These are phyloP conservation scores for Myzus persicae DNA, from an alignment of 1,140 invertebrate genomes.

Conservation along the genomic window DNA sequence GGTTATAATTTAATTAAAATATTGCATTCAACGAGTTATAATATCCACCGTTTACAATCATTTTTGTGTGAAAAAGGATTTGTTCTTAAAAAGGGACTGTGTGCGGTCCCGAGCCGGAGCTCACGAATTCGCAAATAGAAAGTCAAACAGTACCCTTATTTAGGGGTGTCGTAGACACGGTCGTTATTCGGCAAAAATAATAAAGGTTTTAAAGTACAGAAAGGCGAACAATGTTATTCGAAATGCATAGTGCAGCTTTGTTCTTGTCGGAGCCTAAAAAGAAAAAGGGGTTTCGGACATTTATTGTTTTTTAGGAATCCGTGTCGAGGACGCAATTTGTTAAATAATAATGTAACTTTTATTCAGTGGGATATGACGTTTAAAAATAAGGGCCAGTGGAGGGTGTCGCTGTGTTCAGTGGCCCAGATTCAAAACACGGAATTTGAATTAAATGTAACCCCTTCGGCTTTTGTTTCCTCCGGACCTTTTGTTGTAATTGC, in stretches of 20 bases:
- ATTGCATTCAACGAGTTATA: slow-evolving; percentile 20
- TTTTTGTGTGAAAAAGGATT: slow-evolving; percentile 1
- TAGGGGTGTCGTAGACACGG: slow-evolving; percentile 28
- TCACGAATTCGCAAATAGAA: not conserved
- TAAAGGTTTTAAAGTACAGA: slow-evolving; percentile 44
- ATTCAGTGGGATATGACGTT: slow-evolving; percentile 43
- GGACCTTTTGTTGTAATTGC: slow-evolving; percentile 39
- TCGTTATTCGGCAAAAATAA: slow-evolving; percentile 34
- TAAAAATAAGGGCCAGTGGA: slow-evolving; percentile 19
- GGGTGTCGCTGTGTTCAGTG: slow-evolving; percentile 47
- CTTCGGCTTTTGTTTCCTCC: slow-evolving; percentile 24
- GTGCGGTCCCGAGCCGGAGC: not conserved
- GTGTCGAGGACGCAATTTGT: slow-evolving; percentile 46
- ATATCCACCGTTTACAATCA: slow-evolving; percentile 22
- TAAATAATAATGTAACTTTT: slow-evolving; percentile 49
- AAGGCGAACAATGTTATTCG: slow-evolving; percentile 39
- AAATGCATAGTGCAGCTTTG: slow-evolving; percentile 41
- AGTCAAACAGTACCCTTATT: slow-evolving; percentile 37
- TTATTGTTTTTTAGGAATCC: slow-evolving; percentile 50
- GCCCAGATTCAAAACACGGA: slow-evolving; percentile 46
- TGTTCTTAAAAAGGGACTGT: slow-evolving; percentile 36
- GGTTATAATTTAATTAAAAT: slow-evolving; percentile 45
- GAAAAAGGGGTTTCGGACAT: slow-evolving; percentile 24
- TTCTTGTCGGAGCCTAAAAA: slow-evolving; percentile 24
- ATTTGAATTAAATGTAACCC: slow-evolving; percentile 51